Evolutionary conservation across 30 jellyfish, hydroid and myxozoan species (phyloP), one percentile per base, ranked within the genome.

Genomic region (Turritopsis dohrnii): DNA sequence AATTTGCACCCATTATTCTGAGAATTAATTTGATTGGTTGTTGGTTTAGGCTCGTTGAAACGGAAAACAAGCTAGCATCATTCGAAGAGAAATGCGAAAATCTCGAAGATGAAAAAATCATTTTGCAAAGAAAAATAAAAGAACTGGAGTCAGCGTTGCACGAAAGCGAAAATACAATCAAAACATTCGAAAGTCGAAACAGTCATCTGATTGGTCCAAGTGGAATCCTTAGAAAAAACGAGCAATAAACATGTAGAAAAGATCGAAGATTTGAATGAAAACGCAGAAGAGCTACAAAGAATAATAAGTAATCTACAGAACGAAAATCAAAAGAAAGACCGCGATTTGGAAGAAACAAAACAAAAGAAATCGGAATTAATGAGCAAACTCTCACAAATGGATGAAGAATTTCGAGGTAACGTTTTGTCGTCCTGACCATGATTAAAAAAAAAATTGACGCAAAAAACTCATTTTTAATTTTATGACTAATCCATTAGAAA

Each of bases 1-100:
- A n/a, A n/a, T n/a, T n/a, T n/a, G n/a, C n/a, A n/a, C n/a, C n/a
- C n/a, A n/a, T n/a, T n/a, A n/a, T n/a, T n/a, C n/a, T n/a, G n/a
- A n/a, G n/a, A n/a, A n/a, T n/a, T n/a, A n/a, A n/a, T n/a, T n/a
- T n/a, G n/a, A n/a, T n/a, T n/a, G n/a, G 26, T 29, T 23, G 26
- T 30, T 21, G 41, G 18, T 74, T 24, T 29, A 74, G 83, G 65
- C 83, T 74, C 16, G 65, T 74, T 22, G 83, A 74, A 24, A 74
- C 83, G 74, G 83, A 74, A 74, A 74, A 74, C 83, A 74, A 74
- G 21, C 65, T 74, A 26, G 28, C 83, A 74, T 27, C 83, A 9
- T 0, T 52, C 13, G 83, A 74, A 29, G 60, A 26, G 52, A 26
- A 74, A 7, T 69, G 77, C 30, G 77, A 69, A 27, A 16, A 69